Conservation (phyloP, 2,888 invertebrate species). For the Leptinotarsa peninsularis region DNA sequence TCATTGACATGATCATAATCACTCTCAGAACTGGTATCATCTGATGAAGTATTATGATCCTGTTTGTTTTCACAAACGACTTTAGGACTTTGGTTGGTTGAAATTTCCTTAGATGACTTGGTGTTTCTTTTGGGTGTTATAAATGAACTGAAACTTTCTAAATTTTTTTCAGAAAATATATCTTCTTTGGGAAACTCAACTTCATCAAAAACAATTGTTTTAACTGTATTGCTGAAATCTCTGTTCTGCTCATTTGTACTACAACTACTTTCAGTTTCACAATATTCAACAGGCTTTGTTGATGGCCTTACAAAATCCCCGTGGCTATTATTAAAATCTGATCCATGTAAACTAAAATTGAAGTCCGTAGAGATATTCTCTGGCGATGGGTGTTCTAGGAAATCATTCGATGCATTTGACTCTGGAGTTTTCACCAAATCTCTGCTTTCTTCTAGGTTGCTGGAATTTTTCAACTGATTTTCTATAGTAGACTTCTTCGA, state of each 20-base stretch:
- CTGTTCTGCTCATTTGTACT: conserved; percentile 52
- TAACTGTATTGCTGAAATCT: conserved; percentile 50
- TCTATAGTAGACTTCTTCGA: neutral
- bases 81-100: neutral
- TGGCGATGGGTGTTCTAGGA: conserved; percentile 50
- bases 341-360: conserved; percentile 58
- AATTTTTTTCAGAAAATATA: conserved; percentile 57
- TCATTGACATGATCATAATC: conserved; percentile 50
- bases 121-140: conserved; percentile 54
- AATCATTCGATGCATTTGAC: conserved; percentile 55
- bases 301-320: conserved; percentile 51
- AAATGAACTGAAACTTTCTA: conserved; percentile 58
- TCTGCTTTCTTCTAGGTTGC: conserved; percentile 30
- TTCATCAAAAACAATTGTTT: conserved; percentile 59
- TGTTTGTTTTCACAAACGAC: neutral
- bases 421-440: conserved; percentile 49
- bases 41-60: conserved; percentile 45
- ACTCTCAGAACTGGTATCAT: conserved; percentile 58
- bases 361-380: conserved; percentile 51
- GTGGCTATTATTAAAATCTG: conserved; percentile 53
- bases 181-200: conserved; percentile 59
- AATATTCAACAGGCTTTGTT: conserved; percentile 50
- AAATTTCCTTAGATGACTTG: conserved; percentile 19
- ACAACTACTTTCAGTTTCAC: conserved; percentile 60
- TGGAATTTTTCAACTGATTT: neutral